Evolutionary conservation across 2,113 vertebrate genomes (phyloP), one percentile per base, ranked within the genome.

Genomic region (Eira barbara): DNA sequence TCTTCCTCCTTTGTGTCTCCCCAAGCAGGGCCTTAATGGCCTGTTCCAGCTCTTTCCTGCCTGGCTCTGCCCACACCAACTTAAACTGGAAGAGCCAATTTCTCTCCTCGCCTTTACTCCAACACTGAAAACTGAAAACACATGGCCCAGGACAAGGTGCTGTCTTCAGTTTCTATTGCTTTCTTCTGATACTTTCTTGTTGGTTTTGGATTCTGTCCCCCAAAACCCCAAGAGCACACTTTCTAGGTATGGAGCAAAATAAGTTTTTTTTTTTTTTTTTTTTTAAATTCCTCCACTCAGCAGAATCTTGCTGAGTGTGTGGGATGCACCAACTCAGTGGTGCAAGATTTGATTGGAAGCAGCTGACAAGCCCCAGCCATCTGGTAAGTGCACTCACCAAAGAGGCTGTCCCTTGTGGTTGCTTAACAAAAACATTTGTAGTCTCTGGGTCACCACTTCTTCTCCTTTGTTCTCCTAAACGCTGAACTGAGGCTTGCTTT

Each of bases 321-420:
- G 59, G 98, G 98, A 98, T 97, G 97, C 90, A 98, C 98, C 98
- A 97, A 97, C 85, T 97, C 97, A 96, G 98, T 97, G 98, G 98
- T 98, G 98, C 97, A 7, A 78, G 80, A 83, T 96, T 97, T 94
- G 98, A 99, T 98, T 98, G 98, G 55, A 96, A 98, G 98, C 95
- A 45, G 98, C 97, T 98, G 97, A 97, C 55, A 94, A 98, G 98
- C 97, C 96, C 96, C 97, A 97, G 98, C 95, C 98, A 98, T 97
- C 97, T 98, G 97, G 98, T 98, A 93, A 98, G 96, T 93, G 91
- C 87, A 49, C 97, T 95, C 97, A 97, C 76, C 98, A 92, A 97
- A 96, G 91, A 98, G 97, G 87, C 95, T 98, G 97, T 96, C 96
- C 98, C 98, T 95, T 98, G 98, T 69, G 97, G 98, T 97, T 92